phyloP scores from a whole-genome alignment of 1,140 invertebrate genomes.

The Hydropsyche tenuis region DNA sequence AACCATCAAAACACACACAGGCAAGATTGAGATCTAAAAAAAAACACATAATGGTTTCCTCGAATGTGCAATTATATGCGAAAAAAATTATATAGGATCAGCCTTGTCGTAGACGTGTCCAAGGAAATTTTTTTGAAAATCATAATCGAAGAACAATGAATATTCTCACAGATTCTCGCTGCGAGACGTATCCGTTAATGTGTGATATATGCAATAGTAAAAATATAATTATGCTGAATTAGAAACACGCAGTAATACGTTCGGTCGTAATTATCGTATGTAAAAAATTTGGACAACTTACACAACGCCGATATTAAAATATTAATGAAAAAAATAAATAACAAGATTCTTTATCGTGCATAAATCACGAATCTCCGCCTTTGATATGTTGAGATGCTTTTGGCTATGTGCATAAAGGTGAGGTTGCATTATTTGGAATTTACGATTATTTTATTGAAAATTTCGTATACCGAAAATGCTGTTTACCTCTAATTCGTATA shows the following conservation, averaged over 20 bases:
- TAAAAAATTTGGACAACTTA: not conserved
- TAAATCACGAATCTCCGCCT: constrained; percentile 33
- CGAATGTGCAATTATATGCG: not conserved
- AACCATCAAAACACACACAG: not conserved
- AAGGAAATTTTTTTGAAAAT: too few relatives aligned
- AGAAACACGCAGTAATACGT: constrained; percentile 11
- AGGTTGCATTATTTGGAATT: not conserved
- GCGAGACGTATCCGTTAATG: constrained; percentile 3
- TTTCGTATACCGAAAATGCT: too few relatives aligned
- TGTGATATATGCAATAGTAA: not conserved
- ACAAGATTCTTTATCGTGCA: constrained; percentile 24
- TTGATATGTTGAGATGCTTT: constrained; percentile 30
- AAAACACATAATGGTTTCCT: not conserved
- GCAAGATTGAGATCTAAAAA: not conserved
- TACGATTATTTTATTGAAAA: not conserved
- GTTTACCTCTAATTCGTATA: too few relatives aligned
- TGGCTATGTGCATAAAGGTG: not conserved
- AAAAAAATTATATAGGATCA: too few relatives aligned
- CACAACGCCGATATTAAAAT: constrained; percentile 9
- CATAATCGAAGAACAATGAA: not conserved
- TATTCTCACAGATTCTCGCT: not conserved
- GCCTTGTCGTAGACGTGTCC: too few relatives aligned
- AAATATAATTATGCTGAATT: not conserved
- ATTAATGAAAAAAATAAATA: constrained; percentile 11
- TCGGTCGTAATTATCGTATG: constrained; percentile 17